Base-by-base conservation (phyloP, 2,797 vertebrate genomes). In the Schizothorax lantsangensis region DNA sequence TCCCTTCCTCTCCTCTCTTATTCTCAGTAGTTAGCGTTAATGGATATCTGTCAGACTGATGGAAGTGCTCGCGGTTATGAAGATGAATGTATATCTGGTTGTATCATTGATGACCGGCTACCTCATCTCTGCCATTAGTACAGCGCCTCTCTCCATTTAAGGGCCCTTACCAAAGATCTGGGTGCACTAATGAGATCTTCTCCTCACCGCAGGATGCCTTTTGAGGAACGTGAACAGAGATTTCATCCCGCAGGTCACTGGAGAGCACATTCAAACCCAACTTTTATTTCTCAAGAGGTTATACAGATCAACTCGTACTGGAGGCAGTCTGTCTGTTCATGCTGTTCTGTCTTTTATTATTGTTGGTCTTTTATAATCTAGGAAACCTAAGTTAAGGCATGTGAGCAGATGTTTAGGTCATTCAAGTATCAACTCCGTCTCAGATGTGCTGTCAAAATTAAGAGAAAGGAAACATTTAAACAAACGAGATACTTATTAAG, bases 21-120 rank as follows among this genome's bases (percentile, higher is more conserved):
- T 80, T 72, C 75, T 38, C 66, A 15, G 49, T 69, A 72, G 84
- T 85, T 47, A 85, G 52, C 6, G 14, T 47, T 85, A 85, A 85
- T 85, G 77, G 84, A 80, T 72, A 80, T 80, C 38, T 84, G 81
- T 73, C 81, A 40, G 84, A 79, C 36, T 84, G 62, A 85, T 85
- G 66, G 77, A 72, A 62, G 52, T 3, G 40, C 84, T 79, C 6
- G 66, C 40, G 38, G 77, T 85, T 79, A 85, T 85, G 77, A 85
- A 80, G 84, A 85, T 85, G 21, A 85, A 85, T 85, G 84, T 62
- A 36, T 57, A 62, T 85, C 47, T 79, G 75, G 64, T 79, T 47
- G 66, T 59, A 21, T 72, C 64, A 15, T 30, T 79, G 62, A 85
- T 85, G 84, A 79, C 47, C 26, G 14, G 66, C 84, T 80, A 85